phyloP scores from a whole-genome alignment of 2,888 invertebrate genomes.

The Temnothorax ravouxi region DNA sequence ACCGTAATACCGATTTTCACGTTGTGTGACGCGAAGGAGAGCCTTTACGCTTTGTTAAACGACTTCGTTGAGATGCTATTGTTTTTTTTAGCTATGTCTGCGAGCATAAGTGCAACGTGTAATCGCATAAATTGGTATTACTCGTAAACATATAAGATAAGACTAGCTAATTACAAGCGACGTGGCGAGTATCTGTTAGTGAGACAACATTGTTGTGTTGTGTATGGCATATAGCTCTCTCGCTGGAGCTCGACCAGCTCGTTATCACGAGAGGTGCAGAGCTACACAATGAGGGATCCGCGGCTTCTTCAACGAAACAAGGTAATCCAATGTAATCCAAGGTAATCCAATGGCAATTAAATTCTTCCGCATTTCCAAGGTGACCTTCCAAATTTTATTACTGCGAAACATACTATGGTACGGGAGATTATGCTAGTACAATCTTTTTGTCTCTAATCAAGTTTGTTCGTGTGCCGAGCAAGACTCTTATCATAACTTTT shows the following conservation, averaged over 20 bases:
- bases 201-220: conserved; percentile 86
- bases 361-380: conserved; percentile 54
- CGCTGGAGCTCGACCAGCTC: conserved; percentile 90
- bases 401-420: conserved; percentile 23
- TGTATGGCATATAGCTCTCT: conserved; percentile 88
- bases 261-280: conserved; percentile 89
- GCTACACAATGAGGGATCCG: conserved; percentile 88
- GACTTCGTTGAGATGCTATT: not conserved
- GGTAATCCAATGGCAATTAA: conserved; percentile 80
- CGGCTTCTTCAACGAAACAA: conserved; percentile 85
- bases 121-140: conserved; percentile 62
- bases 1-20: conserved; percentile 43
- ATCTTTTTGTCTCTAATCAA: conserved; percentile 5
- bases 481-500: conserved; percentile 18
- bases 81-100: not conserved
- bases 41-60: not conserved
- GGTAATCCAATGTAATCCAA: conserved; percentile 82
- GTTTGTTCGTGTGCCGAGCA: not conserved
- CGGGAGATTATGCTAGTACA: not conserved
- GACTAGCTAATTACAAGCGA: conserved; percentile 64
- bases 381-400: conserved; percentile 60
- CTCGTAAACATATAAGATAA: conserved; percentile 58
- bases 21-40: not conserved
- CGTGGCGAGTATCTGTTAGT: conserved; percentile 76
- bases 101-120: conserved; percentile 21